Conservation (phyloP, 2,797 vertebrate genomes). For the Gymnoscopelus microlampas region DNA sequence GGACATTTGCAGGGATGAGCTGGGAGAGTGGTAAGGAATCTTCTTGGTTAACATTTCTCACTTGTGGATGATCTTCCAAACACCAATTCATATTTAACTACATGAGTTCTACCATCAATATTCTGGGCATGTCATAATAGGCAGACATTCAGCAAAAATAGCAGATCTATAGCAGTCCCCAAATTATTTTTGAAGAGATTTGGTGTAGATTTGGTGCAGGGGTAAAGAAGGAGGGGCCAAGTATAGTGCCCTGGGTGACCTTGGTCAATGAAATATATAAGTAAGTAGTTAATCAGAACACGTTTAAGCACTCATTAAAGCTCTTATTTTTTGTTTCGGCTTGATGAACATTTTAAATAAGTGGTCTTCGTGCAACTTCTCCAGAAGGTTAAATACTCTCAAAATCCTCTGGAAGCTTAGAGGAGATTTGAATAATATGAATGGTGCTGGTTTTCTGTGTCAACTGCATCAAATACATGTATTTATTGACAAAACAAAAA, state of each 20-base stretch:
- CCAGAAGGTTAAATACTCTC: not conserved
- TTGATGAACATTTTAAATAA: conserved; percentile 9
- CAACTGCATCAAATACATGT: conserved; percentile 3
- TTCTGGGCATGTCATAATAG: too few relatives aligned
- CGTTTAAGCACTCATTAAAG: conserved; percentile 11
- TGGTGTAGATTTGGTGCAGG: too few relatives aligned
- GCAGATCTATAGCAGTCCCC: too few relatives aligned
- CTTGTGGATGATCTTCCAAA: conserved; percentile 13
- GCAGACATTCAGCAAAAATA: too few relatives aligned
- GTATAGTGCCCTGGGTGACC: too few relatives aligned
- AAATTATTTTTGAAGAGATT: too few relatives aligned
- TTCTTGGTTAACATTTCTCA: not conserved
- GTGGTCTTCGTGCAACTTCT: not conserved
- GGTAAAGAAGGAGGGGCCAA: too few relatives aligned
- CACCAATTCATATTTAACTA: conserved; percentile 6
- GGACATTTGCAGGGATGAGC: not conserved
- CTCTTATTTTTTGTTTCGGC: not conserved
- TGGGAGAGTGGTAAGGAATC: too few relatives aligned
- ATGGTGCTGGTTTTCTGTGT: not conserved
- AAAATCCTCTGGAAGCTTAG: not conserved
- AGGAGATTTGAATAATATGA: conserved; percentile 6
- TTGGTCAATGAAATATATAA: too few relatives aligned
- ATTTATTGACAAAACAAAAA: not conserved
- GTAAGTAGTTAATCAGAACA: not conserved
- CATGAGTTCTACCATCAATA: too few relatives aligned